These are phyloP conservation scores for Coregonus sp. DNA, from an alignment of 2,797 vertebrate species.

Conservation along the genomic window DNA sequence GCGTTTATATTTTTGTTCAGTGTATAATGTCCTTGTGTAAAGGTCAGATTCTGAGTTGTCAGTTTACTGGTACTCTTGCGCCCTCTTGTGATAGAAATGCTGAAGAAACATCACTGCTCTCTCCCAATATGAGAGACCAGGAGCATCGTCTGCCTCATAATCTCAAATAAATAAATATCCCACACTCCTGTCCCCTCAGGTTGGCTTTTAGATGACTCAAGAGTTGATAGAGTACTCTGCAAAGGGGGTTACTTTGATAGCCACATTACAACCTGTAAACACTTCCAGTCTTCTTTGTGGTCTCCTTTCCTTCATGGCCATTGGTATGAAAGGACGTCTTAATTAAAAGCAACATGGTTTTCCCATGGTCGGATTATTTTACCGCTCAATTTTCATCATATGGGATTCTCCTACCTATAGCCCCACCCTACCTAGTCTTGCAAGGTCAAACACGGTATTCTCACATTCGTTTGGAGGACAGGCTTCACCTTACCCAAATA, in stretches of 20 bases:
- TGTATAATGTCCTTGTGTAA: constrained; percentile 2
- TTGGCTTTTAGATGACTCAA: neutral
- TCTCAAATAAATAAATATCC: neutral
- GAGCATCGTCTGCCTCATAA: neutral
- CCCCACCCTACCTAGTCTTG: neutral
- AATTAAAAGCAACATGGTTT: neutral
- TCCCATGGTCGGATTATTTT: no score
- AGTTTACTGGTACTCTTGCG: constrained; percentile 8
- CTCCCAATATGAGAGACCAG: neutral
- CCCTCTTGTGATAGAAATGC: constrained; percentile 11
- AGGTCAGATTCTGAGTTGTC: neutral
- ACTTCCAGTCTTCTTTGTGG: neutral
- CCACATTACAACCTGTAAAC: neutral
- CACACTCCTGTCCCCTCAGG: neutral
- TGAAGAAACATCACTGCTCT: neutral
- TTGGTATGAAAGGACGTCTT: neutral
- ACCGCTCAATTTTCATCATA: no score
- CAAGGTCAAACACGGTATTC: neutral
- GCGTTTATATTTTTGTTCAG: neutral
- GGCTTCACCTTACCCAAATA: no score
- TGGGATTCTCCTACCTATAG: no score
- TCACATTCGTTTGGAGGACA: neutral
- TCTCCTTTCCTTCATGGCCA: neutral
- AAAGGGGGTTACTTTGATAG: neutral
- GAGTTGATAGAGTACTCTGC: neutral